Conservation (phyloP, 1,140 invertebrate species). For the Drosophila fuyamai region DNA sequence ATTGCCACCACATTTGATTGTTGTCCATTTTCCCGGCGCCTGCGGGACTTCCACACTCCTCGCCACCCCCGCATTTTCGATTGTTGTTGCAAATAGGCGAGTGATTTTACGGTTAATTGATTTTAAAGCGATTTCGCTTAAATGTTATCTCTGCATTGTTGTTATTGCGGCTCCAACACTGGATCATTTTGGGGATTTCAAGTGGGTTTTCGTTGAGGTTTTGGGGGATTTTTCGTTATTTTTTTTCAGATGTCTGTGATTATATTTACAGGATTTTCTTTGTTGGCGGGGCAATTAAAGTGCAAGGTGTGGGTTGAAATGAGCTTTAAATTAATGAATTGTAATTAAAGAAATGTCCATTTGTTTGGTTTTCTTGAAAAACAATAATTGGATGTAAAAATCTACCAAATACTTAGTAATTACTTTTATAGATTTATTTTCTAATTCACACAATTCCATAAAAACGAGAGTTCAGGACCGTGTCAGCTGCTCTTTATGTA, state of each 20-base stretch:
- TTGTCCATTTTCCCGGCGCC: slow-evolving; percentile 52
- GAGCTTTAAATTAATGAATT: too few relatives aligned
- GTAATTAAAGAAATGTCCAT: too few relatives aligned
- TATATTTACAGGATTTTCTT: slow-evolving; percentile 27
- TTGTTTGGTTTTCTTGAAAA: too few relatives aligned
- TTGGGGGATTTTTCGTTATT: background rate
- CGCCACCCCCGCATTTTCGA: slow-evolving; percentile 14
- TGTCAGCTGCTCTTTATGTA: background rate
- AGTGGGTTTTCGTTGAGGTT: slow-evolving; percentile 2
- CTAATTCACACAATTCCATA: background rate
- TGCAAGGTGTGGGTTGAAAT: background rate
- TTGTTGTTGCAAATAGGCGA: slow-evolving; percentile 77
- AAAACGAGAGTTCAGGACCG: background rate
- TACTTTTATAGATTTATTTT: too few relatives aligned
- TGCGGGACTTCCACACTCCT: slow-evolving; percentile 29
- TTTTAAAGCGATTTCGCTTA: slow-evolving; percentile 84
- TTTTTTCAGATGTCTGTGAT: slow-evolving; percentile 22
- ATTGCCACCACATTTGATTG: slow-evolving; percentile 80
- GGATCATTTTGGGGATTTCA: slow-evolving; percentile 1
- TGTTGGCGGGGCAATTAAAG: slow-evolving; percentile 2
- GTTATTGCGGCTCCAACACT: slow-evolving; percentile 2
- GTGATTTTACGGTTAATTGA: slow-evolving; percentile 84
- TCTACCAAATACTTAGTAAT: too few relatives aligned
- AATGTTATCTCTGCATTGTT: slow-evolving; percentile 76
- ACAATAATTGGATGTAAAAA: too few relatives aligned